A percentile compares a stretch with the other conserved stretches of the same genome.
Conservation (phyloP, 2,888 invertebrate species). For the Mythimna lalbum region DNA sequence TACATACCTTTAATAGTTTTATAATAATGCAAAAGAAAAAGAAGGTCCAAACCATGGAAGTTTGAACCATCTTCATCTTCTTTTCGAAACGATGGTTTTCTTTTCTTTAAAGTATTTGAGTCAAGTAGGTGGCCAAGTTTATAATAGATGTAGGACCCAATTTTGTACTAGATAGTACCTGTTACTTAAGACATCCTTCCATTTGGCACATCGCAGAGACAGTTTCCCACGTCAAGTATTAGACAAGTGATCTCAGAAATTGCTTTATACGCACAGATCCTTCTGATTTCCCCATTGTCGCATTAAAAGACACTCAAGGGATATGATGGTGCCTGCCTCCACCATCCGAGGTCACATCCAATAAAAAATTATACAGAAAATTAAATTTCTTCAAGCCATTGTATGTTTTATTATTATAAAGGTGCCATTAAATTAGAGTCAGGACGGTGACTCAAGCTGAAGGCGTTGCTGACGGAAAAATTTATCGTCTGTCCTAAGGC, state of each 20-base stretch:
- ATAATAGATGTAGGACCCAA: no score
- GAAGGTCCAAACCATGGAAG: no score
- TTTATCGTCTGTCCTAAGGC: constrained; percentile 64
- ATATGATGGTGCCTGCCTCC: constrained; percentile 10
- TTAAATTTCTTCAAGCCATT: constrained; percentile 38
- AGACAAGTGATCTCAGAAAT: constrained; percentile 32
- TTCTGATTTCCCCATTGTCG: constrained; percentile 49
- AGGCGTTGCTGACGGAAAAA: constrained; percentile 59
- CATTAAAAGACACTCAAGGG: constrained; percentile 31
- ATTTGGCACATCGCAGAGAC: background rate
- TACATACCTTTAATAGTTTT: constrained; percentile 11
- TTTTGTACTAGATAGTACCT: no score
- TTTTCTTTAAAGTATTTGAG: no score
- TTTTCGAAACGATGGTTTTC: no score
- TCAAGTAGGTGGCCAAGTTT: no score
- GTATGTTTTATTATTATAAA: constrained; percentile 48
- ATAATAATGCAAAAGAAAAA: background rate
- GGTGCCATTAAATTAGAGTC: constrained; percentile 35
- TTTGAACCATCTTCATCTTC: no score
- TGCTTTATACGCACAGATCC: constrained; percentile 10
- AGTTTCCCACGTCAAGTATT: background rate
- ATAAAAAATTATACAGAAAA: constrained; percentile 42
- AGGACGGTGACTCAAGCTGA: constrained; percentile 28
- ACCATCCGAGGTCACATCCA: constrained; percentile 16
- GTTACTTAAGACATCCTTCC: background rate